Percentiles rank a stretch among this genome's conserved stretches.
These are phyloP conservation scores for Nomada ferruginata DNA, from an alignment of 2,888 invertebrate species.

Conservation along the genomic window DNA sequence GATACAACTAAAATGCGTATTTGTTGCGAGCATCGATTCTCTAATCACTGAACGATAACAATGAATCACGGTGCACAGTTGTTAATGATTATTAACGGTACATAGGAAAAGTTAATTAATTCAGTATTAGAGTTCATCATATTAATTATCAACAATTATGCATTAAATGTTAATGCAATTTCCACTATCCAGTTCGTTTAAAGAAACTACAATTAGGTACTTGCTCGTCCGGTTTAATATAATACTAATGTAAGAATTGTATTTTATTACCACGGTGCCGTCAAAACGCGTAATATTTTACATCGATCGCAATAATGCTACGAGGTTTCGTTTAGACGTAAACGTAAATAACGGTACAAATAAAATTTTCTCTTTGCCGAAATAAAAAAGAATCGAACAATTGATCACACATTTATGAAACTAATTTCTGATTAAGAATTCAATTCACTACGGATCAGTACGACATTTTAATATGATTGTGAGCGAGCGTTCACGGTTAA, in stretches of 20 bases:
- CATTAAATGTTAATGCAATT: not conserved
- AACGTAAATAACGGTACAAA: not conserved
- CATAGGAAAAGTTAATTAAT: constrained; percentile 6
- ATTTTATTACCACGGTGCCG: not conserved
- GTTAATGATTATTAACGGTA: constrained; percentile 4
- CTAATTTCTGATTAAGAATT: constrained; percentile 17
- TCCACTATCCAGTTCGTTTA: not conserved
- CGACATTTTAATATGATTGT: not conserved
- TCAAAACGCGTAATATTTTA: not conserved
- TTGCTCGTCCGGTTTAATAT: not conserved
- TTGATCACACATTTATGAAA: not conserved
- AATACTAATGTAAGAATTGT: not conserved
- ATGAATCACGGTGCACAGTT: constrained; percentile 16
- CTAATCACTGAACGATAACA: constrained; percentile 21
- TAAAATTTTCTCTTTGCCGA: no score
- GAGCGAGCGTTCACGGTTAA: not conserved
- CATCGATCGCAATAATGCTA: no score
- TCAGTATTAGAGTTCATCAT: not conserved
- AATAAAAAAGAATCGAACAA: not conserved
- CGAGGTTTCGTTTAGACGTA: not conserved
- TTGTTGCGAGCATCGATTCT: constrained; percentile 20
- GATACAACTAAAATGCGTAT: constrained; percentile 25
- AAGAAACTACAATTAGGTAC: not conserved
- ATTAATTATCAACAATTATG: not conserved
- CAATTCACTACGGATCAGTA: not conserved